Base-by-base conservation (phyloP, 2,888 invertebrate genomes). In the Notodonta dromedarius region DNA sequence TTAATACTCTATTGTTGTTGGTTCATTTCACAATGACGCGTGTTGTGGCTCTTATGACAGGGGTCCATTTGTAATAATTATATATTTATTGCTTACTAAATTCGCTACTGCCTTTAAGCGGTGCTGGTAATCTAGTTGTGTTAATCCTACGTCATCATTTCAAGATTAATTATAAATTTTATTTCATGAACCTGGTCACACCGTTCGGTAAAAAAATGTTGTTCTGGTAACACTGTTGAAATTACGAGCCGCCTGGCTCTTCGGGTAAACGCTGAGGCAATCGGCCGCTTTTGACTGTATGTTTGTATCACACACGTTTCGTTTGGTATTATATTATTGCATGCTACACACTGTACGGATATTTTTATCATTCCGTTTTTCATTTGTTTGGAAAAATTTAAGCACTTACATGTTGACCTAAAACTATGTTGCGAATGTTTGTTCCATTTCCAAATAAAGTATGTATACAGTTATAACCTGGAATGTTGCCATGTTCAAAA, bases 221-320 rank as follows among this genome's bases (percentile, higher is more conserved):
- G 13, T 50, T 16, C 50, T 50, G 50, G 50, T 50, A 7, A 50
- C 50, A 50, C 50, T 50, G 7, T 50, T 50, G 2, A 4, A 4
- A 5, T 48, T 7, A 5, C 16, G 50, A 16, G 46, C 46, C 9
- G 16, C 9, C 8, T 35, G 42, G 58, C 55, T 67, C 67, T 69
- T 65, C 63, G 66, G 74, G 70, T 72, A 69, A 65, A 60, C 50
- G 63, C 63, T 67, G 60, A 14, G 59, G 59, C 9, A 65, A 54
- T 55, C 61, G 35, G 48, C 16, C 11, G 7, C 50, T 24, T 61
- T 44, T 48, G n/a, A 46, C 48, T 24, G 13, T 42, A 6, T 42
- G 57, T 44, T 32, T 55, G n/a, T 56, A 5, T 42, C 35, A 52
- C 6, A 40, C 6, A 50, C 16, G 12, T 46, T 48, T 57, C 16